Conservation (phyloP, 2,113 vertebrate genomes). For the Morone chrysops region DNA sequence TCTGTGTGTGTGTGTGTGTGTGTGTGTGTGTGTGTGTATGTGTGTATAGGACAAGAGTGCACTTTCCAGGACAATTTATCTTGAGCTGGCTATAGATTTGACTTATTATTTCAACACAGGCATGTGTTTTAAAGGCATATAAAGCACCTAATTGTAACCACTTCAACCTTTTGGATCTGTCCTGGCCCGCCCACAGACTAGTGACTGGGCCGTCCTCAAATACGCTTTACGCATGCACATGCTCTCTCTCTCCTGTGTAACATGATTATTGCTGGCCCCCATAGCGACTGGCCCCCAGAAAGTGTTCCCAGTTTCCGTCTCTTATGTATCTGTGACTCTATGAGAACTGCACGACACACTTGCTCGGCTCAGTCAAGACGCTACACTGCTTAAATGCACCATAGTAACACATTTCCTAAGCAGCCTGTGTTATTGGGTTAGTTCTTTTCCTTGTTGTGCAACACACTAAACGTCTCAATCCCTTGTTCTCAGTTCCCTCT, state of each 20-base stretch:
- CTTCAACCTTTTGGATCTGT: not conserved
- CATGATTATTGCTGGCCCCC: too few relatives aligned
- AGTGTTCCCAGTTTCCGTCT: too few relatives aligned
- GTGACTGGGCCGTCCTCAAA: too few relatives aligned
- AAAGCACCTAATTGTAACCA: not conserved
- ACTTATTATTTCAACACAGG: not conserved
- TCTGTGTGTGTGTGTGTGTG: not conserved
- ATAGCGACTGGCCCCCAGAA: too few relatives aligned
- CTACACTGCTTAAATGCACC: not conserved
- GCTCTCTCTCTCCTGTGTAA: too few relatives aligned
- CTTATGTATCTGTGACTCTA: not conserved
- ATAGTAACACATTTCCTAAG: conserved; percentile 22
- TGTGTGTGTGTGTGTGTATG: not conserved
- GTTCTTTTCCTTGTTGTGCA: conserved; percentile 58
- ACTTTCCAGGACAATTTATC: not conserved
- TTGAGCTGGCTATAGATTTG: not conserved
- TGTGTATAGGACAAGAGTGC: not conserved
- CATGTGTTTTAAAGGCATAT: not conserved
- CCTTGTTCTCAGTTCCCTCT: conserved; percentile 57
- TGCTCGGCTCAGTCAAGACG: conserved; percentile 1
- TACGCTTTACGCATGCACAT: too few relatives aligned
- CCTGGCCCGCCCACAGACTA: too few relatives aligned
- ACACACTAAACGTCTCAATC: conserved; percentile 60
- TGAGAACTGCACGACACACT: conserved; percentile 3
- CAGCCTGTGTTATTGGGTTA: conserved; percentile 34